Evolutionary conservation across 2,888 invertebrate species (phyloP).

Genomic region (Rhodophaea formosa): DNA sequence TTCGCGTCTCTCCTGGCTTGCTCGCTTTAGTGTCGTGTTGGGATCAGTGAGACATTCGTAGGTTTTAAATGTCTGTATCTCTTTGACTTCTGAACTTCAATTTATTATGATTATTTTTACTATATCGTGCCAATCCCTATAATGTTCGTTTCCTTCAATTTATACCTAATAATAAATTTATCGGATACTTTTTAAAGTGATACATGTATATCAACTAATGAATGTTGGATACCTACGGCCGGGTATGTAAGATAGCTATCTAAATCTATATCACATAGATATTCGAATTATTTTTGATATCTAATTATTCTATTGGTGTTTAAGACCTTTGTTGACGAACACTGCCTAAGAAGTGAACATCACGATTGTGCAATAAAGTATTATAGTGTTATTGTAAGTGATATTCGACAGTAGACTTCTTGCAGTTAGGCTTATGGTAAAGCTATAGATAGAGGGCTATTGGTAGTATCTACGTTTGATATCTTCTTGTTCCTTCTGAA

Average conservation of each 20-base stretch:
- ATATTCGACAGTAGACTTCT: conserved; percentile 26
- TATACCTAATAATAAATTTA: background rate
- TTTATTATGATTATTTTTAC: background rate
- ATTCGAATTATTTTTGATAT: conserved; percentile 68
- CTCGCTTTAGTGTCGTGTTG: conserved; percentile 24
- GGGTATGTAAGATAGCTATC: conserved; percentile 49
- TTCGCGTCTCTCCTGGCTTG: conserved; percentile 20
- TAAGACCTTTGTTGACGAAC: conserved; percentile 48
- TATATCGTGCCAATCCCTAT: background rate
- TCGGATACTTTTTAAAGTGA: conserved; percentile 5
- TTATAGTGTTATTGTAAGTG: conserved; percentile 37
- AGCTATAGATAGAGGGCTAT: conserved; percentile 15
- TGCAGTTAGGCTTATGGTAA: conserved; percentile 8
- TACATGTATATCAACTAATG: background rate
- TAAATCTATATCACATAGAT: conserved; percentile 45
- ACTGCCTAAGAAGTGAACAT: conserved; percentile 49
- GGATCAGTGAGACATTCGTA: conserved; percentile 51
- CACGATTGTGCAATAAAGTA: conserved; percentile 50
- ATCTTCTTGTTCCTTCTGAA: background rate
- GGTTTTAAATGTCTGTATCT: conserved; percentile 25
- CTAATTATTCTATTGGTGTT: conserved; percentile 52
- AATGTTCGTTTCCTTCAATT: background rate
- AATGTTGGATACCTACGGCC: conserved; percentile 33
- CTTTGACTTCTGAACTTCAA: background rate
- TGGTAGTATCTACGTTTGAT: background rate